Conservation (phyloP, 2,888 invertebrate species). For the Acrobasis suavella region DNA sequence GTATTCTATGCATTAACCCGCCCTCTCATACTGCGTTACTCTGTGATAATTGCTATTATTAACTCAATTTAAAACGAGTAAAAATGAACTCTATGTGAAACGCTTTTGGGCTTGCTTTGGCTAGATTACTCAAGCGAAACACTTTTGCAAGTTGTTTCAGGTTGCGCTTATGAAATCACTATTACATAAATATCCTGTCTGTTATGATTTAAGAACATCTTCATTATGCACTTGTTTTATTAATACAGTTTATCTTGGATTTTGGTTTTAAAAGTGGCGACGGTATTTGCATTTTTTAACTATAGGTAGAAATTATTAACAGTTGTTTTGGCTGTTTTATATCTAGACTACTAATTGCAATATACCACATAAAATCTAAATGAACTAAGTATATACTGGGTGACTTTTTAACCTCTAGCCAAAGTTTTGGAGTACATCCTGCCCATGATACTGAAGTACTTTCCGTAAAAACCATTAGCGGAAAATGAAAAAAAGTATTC, state of each 20-base stretch:
- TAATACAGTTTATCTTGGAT: background rate
- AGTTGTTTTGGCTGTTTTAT: no score
- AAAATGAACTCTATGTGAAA: constrained; percentile 37
- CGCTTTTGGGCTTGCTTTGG: constrained; percentile 31
- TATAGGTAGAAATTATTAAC: no score
- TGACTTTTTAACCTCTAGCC: no score
- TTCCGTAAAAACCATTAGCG: no score
- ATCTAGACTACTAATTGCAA: no score
- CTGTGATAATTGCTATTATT: constrained; percentile 55
- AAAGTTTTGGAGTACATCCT: no score
- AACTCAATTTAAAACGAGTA: constrained; percentile 34
- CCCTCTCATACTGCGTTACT: constrained; percentile 46
- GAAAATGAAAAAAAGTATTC: no score
- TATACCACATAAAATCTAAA: no score
- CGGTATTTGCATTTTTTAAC: no score
- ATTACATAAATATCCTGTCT: constrained; percentile 26
- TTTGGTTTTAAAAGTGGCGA: background rate
- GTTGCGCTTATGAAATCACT: constrained; percentile 35
- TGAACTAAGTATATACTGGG: no score
- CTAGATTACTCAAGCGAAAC: constrained; percentile 14
- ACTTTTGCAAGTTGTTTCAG: constrained; percentile 40
- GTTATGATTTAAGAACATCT: constrained; percentile 3
- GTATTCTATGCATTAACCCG: constrained; percentile 55
- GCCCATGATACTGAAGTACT: no score
- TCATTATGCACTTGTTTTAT: background rate